These are phyloP conservation scores for Vanacampus margaritifer DNA, from an alignment of 2,113 vertebrate genomes.

Conservation along the genomic window DNA sequence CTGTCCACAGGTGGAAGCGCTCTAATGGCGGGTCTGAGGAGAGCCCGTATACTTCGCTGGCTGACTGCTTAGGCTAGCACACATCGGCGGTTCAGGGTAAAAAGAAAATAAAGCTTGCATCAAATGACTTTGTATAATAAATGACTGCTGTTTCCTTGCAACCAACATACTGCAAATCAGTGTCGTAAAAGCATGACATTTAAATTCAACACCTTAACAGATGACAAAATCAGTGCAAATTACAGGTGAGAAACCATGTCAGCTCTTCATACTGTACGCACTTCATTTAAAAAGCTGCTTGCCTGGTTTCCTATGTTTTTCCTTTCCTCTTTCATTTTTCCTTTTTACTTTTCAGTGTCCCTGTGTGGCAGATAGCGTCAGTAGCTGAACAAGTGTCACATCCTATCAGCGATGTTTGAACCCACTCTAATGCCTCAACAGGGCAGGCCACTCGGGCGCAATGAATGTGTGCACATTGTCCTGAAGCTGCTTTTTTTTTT, in stretches of 20 bases:
- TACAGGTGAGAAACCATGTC: slow-evolving; percentile 1
- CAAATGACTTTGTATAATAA: slow-evolving; percentile 37
- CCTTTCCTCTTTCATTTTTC: not conserved
- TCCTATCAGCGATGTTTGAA: slow-evolving; percentile 22
- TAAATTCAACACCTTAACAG: slow-evolving; percentile 1
- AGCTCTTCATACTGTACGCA: not conserved
- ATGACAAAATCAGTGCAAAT: slow-evolving; percentile 3
- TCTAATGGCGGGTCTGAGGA: not conserved
- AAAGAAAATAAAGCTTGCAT: slow-evolving; percentile 9
- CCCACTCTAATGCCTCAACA: not conserved
- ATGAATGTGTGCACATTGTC: slow-evolving; percentile 7
- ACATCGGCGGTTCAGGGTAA: not conserved
- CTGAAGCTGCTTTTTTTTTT: not conserved
- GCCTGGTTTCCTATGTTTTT: not conserved
- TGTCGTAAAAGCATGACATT: not conserved
- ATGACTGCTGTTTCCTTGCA: slow-evolving; percentile 13
- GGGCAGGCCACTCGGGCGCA: slow-evolving; percentile 13
- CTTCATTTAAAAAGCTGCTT: not conserved
- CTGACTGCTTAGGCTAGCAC: slow-evolving; percentile 15
- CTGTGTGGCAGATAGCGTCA: slow-evolving; percentile 12
- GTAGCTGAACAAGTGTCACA: slow-evolving; percentile 24
- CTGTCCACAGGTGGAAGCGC: not conserved
- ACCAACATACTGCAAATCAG: slow-evolving; percentile 10
- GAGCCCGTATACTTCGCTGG: not conserved
- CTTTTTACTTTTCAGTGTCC: slow-evolving; percentile 4